Percentiles rank a stretch among this genome's conserved stretches.
These are phyloP conservation scores for Chelonus insularis DNA, from an alignment of 1,140 invertebrate species.

Conservation along the genomic window DNA sequence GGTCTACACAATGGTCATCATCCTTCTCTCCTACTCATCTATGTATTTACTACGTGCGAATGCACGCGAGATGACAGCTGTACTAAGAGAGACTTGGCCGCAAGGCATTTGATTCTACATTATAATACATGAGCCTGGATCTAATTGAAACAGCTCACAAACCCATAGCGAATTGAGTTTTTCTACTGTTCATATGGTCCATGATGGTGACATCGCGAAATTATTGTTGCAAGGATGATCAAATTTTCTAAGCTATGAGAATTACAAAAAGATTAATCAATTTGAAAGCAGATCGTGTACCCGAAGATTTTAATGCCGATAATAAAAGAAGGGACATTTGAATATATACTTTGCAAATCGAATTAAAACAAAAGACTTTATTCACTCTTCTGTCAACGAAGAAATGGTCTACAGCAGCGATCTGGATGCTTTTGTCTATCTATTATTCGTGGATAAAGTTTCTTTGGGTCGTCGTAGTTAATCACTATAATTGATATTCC, in stretches of 20 bases:
- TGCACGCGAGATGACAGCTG: conserved; percentile 46
- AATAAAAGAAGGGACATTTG: conserved; percentile 19
- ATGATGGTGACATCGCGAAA: neutral
- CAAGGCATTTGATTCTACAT: conserved; percentile 49
- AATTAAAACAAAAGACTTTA: conserved; percentile 53
- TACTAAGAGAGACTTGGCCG: conserved; percentile 38
- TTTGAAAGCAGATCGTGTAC: neutral
- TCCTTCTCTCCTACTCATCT: neutral
- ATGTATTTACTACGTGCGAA: conserved; percentile 15
- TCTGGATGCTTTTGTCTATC: conserved; percentile 21
- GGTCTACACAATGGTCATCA: conserved; percentile 36
- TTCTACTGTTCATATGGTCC: neutral
- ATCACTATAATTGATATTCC: conserved; percentile 63
- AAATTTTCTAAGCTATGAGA: conserved; percentile 19
- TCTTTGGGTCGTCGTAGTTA: conserved; percentile 53
- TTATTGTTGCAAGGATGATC: neutral
- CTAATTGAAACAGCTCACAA: conserved; percentile 52
- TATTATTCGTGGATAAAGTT: conserved; percentile 43
- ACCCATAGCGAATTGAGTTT: conserved; percentile 44
- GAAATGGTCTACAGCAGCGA: neutral
- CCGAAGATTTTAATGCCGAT: conserved; percentile 1
- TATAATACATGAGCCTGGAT: conserved; percentile 46
- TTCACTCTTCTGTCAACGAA: conserved; percentile 29
- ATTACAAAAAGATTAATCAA: conserved; percentile 8
- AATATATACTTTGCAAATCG: conserved; percentile 44